Evolutionary conservation across 2,113 vertebrate genomes (phyloP), one percentile per base, ranked within the genome.

Genomic region (Lepisosteus osseus): DNA sequence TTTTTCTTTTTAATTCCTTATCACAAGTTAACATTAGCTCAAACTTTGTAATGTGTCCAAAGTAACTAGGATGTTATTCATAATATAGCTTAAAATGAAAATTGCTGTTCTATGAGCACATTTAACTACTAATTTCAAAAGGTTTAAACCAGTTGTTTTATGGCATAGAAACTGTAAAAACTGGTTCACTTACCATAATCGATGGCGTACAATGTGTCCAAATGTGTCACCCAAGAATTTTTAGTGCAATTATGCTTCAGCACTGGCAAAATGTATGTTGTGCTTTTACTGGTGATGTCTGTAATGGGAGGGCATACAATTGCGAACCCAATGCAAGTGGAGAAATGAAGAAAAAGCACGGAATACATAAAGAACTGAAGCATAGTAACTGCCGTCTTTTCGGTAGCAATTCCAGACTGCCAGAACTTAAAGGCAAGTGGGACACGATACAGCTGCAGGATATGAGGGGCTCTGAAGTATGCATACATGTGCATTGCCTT

Each of bases 361-460:
- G 40, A 6, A 67, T 75, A 75, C 15, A 78, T 43, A 14, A 67
- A 57, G 51, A 78, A 67, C 41, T 72, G 9, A 4, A 72, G 14
- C 66, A 70, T 67, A 63, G 67, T 75, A 40, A 73, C 44, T 6
- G 6, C 17, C 6, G 56, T 41, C 51, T 47, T 75, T 61, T 63
- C 71, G 11, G 67, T 67, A n/a, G 70, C 7, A 67, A 78, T 70
- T 42, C 47, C 68, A 3, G 61, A 29, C 56, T 75, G 70, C 74
- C 59, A 57, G 61, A 47, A 70, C 14, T 71, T 67, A 69, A 72
- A 75, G 11, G 64, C 51, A 12, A 70, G 51, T 12, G 70, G 73
- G 15, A 78, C 12, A 14, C 77, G 73, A 61, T 75, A 78, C 43
- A 78, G 66, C 67, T 78, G 77, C 5, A 78, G 64, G 62, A 78